Conservation (phyloP, 2,888 invertebrate species). For the Lissonota sp. region DNA sequence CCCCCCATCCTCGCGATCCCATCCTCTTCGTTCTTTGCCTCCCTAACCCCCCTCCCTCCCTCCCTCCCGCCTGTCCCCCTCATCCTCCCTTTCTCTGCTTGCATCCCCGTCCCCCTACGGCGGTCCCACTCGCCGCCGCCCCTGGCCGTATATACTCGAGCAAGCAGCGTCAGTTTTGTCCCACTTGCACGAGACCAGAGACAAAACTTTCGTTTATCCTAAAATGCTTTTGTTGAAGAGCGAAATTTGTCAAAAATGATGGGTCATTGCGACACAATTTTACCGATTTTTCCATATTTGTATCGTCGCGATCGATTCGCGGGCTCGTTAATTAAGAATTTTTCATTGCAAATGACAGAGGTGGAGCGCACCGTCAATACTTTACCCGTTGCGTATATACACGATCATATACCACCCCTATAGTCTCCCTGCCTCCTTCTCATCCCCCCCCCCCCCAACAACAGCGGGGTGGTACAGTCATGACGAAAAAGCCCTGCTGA, state of each 20-base stretch:
- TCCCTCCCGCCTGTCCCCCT: slow-evolving; percentile 36
- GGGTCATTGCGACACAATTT: slow-evolving; percentile 76
- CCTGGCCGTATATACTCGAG: slow-evolving; percentile 83
- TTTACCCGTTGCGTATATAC: slow-evolving; percentile 82
- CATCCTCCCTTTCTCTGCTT: slow-evolving; percentile 58
- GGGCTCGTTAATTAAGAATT: slow-evolving; percentile 59
- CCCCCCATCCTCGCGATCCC: slow-evolving; percentile 74
- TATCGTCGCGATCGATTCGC: slow-evolving; percentile 47
- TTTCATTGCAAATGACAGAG: slow-evolving; percentile 79
- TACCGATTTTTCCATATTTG: slow-evolving; percentile 74
- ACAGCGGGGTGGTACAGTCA: slow-evolving; percentile 84
- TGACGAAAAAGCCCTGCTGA: slow-evolving; percentile 75
- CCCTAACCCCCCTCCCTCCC: slow-evolving; percentile 39
- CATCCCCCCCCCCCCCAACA: slow-evolving; percentile 76
- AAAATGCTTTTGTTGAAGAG: slow-evolving; percentile 22
- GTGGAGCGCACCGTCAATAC: slow-evolving; percentile 83
- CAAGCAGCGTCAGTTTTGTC: slow-evolving; percentile 82
- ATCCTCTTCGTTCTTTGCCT: slow-evolving; percentile 22
- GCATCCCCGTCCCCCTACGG: slow-evolving; percentile 56
- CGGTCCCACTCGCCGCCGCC: slow-evolving; percentile 76
- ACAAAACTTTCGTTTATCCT: slow-evolving; percentile 74
- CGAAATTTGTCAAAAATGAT: slow-evolving; percentile 81
- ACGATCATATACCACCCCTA: slow-evolving; percentile 84
- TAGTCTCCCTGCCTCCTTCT: slow-evolving; percentile 76
- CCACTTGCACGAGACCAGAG: slow-evolving; percentile 77